Percentiles rank a stretch among this genome's conserved stretches.
These are phyloP conservation scores for Alosa alosa DNA, from an alignment of 2,113 vertebrate species.

Conservation along the genomic window DNA sequence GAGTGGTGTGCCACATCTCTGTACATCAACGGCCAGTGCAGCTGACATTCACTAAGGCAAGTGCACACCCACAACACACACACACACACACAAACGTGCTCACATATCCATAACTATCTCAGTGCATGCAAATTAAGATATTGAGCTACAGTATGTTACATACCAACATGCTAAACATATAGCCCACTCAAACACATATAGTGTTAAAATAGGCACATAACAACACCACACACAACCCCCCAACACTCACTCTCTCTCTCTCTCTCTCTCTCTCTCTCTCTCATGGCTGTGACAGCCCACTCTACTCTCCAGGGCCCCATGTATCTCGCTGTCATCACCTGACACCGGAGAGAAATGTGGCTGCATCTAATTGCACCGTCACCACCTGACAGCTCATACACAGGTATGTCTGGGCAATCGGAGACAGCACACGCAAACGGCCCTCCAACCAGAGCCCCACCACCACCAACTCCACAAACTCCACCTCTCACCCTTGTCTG, in stretches of 20 bases:
- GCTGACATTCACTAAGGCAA: neutral
- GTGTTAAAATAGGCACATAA: neutral
- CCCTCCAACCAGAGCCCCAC: neutral
- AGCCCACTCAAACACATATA: neutral
- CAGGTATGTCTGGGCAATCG: neutral
- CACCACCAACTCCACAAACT: neutral
- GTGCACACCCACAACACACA: neutral
- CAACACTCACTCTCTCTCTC: neutral
- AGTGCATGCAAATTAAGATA: neutral
- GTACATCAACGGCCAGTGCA: neutral
- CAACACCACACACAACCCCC: neutral
- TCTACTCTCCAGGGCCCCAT: neutral
- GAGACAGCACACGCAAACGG: neutral
- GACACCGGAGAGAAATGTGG: neutral
- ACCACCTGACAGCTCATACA: neutral
- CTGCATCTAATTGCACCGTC: neutral
- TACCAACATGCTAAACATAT: neutral
- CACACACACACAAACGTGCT: neutral
- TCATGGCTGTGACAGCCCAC: neutral
- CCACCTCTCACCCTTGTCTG: neutral
- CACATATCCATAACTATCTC: neutral
- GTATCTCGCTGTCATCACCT: neutral
- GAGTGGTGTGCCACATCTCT: neutral
- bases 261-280: neutral
- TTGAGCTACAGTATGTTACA: no score